Base-by-base conservation (phyloP, 2,113 vertebrate genomes). In the Brachionichthys hirsutus region DNA sequence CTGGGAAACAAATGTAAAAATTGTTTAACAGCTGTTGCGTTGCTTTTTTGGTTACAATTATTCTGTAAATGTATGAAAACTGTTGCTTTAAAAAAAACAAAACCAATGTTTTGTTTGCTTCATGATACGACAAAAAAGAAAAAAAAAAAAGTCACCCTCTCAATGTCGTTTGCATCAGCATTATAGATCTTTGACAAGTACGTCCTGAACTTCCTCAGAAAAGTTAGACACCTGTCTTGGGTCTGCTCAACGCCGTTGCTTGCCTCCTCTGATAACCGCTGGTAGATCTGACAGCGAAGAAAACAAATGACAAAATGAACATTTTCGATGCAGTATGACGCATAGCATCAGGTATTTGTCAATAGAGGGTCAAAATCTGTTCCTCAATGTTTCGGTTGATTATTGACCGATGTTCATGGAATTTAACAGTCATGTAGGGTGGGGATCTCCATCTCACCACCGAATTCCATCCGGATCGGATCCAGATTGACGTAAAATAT, bases 251-350 rank as follows among this genome's bases (percentile, higher is more conserved):
- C 91, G 0, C 92, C 87, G 80, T 90, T 95, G 74, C 93, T 94
- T 62, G 94, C 90, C 57, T 97, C 95, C 76, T 98, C 95, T 54
- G 95, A 94, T 67, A 96, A 93, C 51, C 95, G 92, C 66, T 95
- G 94, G 77, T 94, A 98, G 77, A 98, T 95, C 97, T 98, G 78
- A 13, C n/a, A 48, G 44, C 45, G 36, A 62, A 7, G 2, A 50
- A 43, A 46, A 64, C 2, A 51, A 47, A 41, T 4, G 19, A n/a
- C n/a, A n/a, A n/a, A n/a, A n/a, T n/a, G n/a, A n/a, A 30, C 3
- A 30, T 30, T 30, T 30, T 30, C 5, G 24, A 4, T 30, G 24
- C 24, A 30, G 24, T 30, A 30, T 8, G 5, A 30, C 4, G 24
- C 1, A 30, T 30, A 30, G 4, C 24, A 30, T 30, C n/a, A n/a